A percentile compares a stretch with the other conserved stretches of the same genome.
Evolutionary conservation across 2,888 invertebrate species (phyloP).

Genomic region (Drosophila mimetica): DNA sequence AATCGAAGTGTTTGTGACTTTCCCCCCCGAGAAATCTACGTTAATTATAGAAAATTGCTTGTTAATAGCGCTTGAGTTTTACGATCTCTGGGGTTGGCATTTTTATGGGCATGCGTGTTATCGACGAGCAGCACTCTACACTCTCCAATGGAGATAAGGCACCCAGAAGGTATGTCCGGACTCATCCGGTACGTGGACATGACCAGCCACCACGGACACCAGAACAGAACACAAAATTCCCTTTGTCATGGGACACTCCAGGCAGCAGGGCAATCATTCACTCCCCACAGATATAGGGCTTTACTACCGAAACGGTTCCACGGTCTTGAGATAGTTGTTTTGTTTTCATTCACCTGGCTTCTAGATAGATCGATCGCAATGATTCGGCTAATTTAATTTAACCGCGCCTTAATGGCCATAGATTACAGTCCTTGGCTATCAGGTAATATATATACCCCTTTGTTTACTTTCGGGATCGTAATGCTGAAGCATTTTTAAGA

Average conservation of each 20-base stretch:
- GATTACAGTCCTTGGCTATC: constrained; percentile 10
- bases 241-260: constrained; percentile 29
- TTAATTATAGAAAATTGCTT: constrained; percentile 68
- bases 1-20: constrained; percentile 21
- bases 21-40: constrained; percentile 45
- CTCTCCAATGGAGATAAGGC: constrained; percentile 6
- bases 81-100: constrained; percentile 33
- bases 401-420: background rate
- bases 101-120: constrained; percentile 44
- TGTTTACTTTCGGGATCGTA: background rate
- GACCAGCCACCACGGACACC: background rate
- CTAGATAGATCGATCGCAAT: constrained; percentile 16
- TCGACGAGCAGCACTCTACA: constrained; percentile 2
- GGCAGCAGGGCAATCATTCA: background rate
- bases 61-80: constrained; percentile 58
- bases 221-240: background rate
- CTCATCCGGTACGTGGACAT: constrained; percentile 13
- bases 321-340: constrained; percentile 8
- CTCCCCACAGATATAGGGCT: constrained; percentile 3
- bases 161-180: constrained; percentile 19
- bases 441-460: background rate
- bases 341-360: constrained; percentile 1
- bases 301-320: constrained; percentile 5
- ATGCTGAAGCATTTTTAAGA: no score
- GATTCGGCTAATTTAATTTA: constrained; percentile 36